These are phyloP conservation scores for Chromoteleia sp. DNA, from an alignment of 2,888 invertebrate genomes.

Conservation along the genomic window DNA sequence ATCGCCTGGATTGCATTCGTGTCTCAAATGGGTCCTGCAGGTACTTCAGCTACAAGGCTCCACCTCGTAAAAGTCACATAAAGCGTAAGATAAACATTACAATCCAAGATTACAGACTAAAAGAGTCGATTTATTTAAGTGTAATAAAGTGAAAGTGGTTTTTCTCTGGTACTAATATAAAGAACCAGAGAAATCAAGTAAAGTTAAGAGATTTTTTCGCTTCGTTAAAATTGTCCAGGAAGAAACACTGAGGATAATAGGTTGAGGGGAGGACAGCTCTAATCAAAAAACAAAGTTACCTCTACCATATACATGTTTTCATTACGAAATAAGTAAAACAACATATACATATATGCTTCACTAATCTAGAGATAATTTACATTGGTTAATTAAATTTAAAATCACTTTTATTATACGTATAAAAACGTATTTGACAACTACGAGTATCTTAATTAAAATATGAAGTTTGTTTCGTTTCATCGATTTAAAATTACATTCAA, in stretches of 20 bases:
- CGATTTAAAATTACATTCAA: too few species aligned
- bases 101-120: slow-evolving; percentile 43
- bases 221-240: slow-evolving; percentile 30
- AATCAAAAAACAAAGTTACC: slow-evolving; percentile 17
- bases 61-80: slow-evolving; percentile 85
- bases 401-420: too few species aligned
- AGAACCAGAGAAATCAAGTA: slow-evolving; percentile 17
- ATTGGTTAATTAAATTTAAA: too few species aligned
- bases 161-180: slow-evolving; percentile 13
- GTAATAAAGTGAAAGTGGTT: slow-evolving; percentile 32
- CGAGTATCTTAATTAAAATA: too few species aligned
- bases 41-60: slow-evolving; percentile 98
- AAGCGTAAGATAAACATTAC: slow-evolving; percentile 49
- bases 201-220: slow-evolving; percentile 21
- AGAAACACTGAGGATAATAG: slow-evolving; percentile 24
- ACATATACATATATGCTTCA: too few species aligned
- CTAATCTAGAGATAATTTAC: too few species aligned
- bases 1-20: slow-evolving; percentile 98
- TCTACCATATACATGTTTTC: not conserved
- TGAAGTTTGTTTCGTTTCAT: too few species aligned
- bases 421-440: too few species aligned
- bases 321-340: not conserved
- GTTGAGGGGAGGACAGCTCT: slow-evolving; percentile 26
- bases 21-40: slow-evolving; percentile 87
- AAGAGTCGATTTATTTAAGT: slow-evolving; percentile 48